Evolutionary conservation across 2,113 vertebrate genomes (phyloP).

Genomic region (Climacteris rufus): DNA sequence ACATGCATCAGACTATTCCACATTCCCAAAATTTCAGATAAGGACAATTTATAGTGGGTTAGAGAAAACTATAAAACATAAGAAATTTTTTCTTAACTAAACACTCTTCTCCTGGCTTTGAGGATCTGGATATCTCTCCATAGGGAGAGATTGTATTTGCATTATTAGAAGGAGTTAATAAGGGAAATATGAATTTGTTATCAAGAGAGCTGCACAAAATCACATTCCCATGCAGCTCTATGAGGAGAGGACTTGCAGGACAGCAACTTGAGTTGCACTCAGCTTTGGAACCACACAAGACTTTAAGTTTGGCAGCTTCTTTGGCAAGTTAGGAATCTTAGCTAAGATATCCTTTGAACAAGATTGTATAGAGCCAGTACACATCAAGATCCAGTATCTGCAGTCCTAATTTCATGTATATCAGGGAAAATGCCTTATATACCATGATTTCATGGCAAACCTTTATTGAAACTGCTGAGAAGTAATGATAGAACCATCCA

Average conservation of each 20-base stretch:
- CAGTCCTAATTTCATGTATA: background rate
- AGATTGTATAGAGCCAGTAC: background rate
- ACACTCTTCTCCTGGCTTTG: background rate
- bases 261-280: background rate
- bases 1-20: background rate
- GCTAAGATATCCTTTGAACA: background rate
- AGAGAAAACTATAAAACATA: background rate
- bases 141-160: background rate
- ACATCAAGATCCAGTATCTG: background rate
- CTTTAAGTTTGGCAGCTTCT: background rate
- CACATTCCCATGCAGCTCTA: background rate
- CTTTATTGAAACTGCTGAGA: background rate
- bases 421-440: background rate
- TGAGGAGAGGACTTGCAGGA: background rate
- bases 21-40: background rate
- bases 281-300: background rate
- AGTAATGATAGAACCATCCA: background rate
- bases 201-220: background rate
- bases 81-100: background rate
- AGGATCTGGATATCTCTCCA: background rate
- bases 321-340: background rate
- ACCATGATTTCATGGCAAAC: background rate
- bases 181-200: background rate
- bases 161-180: background rate
- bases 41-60: background rate